Base-by-base conservation (phyloP, 2,113 vertebrate genomes). In the Arothron firmamentum region DNA sequence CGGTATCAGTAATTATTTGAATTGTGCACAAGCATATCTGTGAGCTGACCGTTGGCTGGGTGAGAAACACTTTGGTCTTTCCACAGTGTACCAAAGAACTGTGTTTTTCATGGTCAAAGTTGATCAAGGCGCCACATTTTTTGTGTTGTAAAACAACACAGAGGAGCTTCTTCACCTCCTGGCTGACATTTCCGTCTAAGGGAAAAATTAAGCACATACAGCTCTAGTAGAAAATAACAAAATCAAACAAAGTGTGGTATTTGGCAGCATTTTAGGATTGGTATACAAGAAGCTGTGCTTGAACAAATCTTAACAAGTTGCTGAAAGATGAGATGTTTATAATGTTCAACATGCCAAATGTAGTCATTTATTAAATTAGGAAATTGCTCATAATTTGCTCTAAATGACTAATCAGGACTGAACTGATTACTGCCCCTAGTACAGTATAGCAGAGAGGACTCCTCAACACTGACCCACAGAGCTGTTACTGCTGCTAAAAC, bases 11-110 rank as follows among this genome's bases (percentile, higher is more conserved):
- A 9, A 38, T 38, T 38, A 5, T 28, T 5, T 28, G 25, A 28
- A 5, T 28, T 28, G 25, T 28, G 25, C 25, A 3, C 25, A 7
- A 48, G 46, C 7, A 17, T 25, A 52, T 23, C 21, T 31, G 23
- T 54, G 6, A 50, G 66, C 92, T 91, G 62, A 98, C 96, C 93
- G 88, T 88, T 2, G 68, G 69, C 41, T 92, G 90, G 0, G 93
- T 95, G 85, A 98, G 87, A 81, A 98, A 99, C 18, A 96, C 91
- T 90, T 97, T 99, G 52, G 94, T 97, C 72, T 78, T 93, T 51
- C 96, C 97, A 13, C 94, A 95, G 65, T 91, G 94, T 59, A 93
- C 86, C 17, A 89, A 67, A 2, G 64, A n/a, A 10, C 20, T 78
- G 18, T 1, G 63, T 18, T 78, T 67, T 56, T 65, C 66, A 41